Evolutionary conservation across 1,140 invertebrate genomes (phyloP), one percentile per base, ranked within the genome.

Genomic region (Hypothenemus hampei): DNA sequence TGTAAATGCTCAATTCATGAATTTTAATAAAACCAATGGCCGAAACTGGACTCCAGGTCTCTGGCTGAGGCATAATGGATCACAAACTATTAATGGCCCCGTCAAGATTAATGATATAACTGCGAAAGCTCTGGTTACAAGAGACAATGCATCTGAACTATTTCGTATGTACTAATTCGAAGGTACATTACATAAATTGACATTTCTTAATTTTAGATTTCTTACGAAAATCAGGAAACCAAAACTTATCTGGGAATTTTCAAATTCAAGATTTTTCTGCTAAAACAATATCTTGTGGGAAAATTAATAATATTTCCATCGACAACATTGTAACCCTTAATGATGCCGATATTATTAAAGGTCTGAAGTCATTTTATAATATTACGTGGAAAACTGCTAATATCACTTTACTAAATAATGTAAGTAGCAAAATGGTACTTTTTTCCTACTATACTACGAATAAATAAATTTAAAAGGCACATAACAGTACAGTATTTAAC

Each of bases 61-160:
- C 13, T 65, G 63, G 63, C 41, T 68, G n/a, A 60, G 52, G 18
- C 58, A 61, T 10, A 41, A 59, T 4, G 43, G 47, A 45, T 43
- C 53, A 2, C 65, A 68, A 51, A 60, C 40, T 11, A 50, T 68
- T 35, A 58, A 54, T 11, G 62, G 61, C 13, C 26, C 47, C 10
- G 41, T 60, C 8, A 54, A 26, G 40, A 50, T 58, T 21, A 22
- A 55, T 6, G 36, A 35, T 11, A 13, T 65, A 3, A 51, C 36
- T 3, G 40, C 57, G 1, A 26, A 37, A 33, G 31, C 54, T 41
- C 35, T 67, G 10, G 62, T 52, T 18, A 56, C 51, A 36, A 26
- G 36, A 7, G 22, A 48, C 18, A 41, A 48, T 31, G n/a, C 40
- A 10, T 5, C 4, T 10, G 19, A 15, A 3, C 10, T 39, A 10